Evolutionary conservation across 2,113 vertebrate species (phyloP), one percentile per base, ranked within the genome.

Genomic region (Megalops atlanticus): DNA sequence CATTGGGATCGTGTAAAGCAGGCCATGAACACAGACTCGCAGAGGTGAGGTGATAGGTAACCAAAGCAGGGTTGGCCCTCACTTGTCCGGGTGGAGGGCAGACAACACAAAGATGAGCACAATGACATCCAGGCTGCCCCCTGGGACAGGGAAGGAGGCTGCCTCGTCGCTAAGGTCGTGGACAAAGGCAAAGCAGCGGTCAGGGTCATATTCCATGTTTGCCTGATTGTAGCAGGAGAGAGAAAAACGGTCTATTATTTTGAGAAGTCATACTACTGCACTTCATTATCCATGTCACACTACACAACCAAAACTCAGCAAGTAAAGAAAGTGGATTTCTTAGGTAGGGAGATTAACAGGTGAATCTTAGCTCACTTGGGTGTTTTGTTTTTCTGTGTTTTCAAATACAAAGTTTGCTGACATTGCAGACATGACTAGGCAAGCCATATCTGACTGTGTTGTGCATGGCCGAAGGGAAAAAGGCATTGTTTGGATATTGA

Each of bases 31-130:
- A n/a, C n/a, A n/a, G n/a, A n/a, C n/a, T n/a, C n/a, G n/a, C n/a
- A n/a, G n/a, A n/a, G n/a, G n/a, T n/a, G n/a, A n/a, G n/a, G n/a
- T n/a, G n/a, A n/a, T n/a, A n/a, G n/a, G n/a, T n/a, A n/a, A n/a
- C n/a, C n/a, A 14, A 16, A 24, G 49, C 2, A 21, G 49, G 49
- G 24, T 54, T 64, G n/a, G 8, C n/a, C 24, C 58, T 64, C n/a
- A 64, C 58, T 64, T 64, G 58, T 64, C 8, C 12, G 58, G 58
- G 58, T 64, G 58, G 58, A 64, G 24, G 58, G 58, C 58, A 24
- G 97, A 99, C 49, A 99, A 95, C 78, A 99, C 98, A 87, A 99
- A 99, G 89, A 99, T 97, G 74, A 98, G 95, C 84, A 99, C 95
- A 27, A 99, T 91, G 84, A 97, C 83, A 33, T 99, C 96, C 38